Evolutionary conservation across 2,113 vertebrate genomes (phyloP), one percentile per base, ranked within the genome.

Genomic region (Struthio camelus): DNA sequence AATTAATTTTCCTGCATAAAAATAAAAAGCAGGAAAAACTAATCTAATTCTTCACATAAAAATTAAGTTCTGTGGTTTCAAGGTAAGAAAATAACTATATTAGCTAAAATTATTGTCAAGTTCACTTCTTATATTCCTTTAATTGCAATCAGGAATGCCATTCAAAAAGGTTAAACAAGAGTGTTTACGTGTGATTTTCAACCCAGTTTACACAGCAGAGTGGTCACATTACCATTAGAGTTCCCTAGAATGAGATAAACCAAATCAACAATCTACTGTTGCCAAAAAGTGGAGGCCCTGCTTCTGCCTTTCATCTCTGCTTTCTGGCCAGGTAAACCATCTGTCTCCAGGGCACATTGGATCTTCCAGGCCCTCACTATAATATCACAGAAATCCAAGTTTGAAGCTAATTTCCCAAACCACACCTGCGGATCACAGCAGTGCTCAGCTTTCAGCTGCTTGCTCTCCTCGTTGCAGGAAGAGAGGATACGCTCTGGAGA

Each of bases 281-380:
- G 48, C 1, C 32, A 75, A 80, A 67, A 83, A 80, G 0, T 11
- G 48, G 51, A 80, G 8, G 0, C 8, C 3, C 3, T 25, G 1
- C 13, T 69, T 4, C 14, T 56, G 34, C 10, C 6, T 67, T 90
- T 84, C 19, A 56, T 44, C 16, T 19, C 5, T 70, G 19, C 8
- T 40, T 75, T 84, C 64, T 14, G 11, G 1, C 6, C 6, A 56
- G 23, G 7, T 73, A 77, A 53, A 46, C 0, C 4, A 7, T 44
- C 15, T 61, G 25, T 2, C 15, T 83, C 48, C 59, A 9, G 10
- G 8, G 12, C 69, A 28, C 5, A 16, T 14, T 67, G 30, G 53
- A 50, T 27, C 78, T 73, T 73, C 36, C 71, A 73, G 50, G 28
- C 9, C 56, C 5, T 80, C 15, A 30, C 8, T 15, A 25, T 17